Base-by-base conservation (phyloP, 2,888 invertebrate genomes). In the Patella ulyssiponensis region DNA sequence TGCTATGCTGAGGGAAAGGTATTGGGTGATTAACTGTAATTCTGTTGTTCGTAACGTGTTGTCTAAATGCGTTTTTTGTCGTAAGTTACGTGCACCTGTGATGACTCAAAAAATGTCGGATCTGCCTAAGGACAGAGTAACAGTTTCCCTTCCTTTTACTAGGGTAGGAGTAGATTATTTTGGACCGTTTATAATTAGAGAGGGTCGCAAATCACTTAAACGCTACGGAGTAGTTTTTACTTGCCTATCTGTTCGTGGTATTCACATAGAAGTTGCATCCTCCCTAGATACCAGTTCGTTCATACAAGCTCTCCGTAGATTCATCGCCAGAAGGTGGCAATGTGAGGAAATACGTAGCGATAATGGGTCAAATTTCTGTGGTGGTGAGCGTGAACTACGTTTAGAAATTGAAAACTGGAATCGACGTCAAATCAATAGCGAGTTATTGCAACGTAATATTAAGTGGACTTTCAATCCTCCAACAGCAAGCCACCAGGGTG, bases 221-320 rank as follows among this genome's bases (percentile, higher is more conserved):
- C 71, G 80, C 23, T 82, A 82, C 71, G 82, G 77, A 14, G 80
- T 80, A 15, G 73, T 82, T 15, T 82, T 82, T 51, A 82, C 82
- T 11, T 81, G 82, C 44, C 51, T 79, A 14, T 15, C 71, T 51
- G 58, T 73, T 3, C 53, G 80, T 56, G 82, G 79, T 3, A 71
- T 79, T 23, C 80, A 82, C 56, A 53, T 82, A 2, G 81, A 82
- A 69, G 71, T 80, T 12, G 76, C 78, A 3, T 58, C 70, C 17
- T 71, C 78, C 20, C 71, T 81, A 2, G 74, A 77, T 69, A 77
- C 79, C 52, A 69, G 58, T n/a, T 77, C 76, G 9, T 58, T 58
- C 20, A 79, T 81, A n/a, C 74, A 81, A n/a, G 80, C 77, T 3
- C 23, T 81, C 9, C 53, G 75, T 9, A 58, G 75, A 20, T 82